A percentile compares a stretch with the other conserved stretches of the same genome.
Conservation (phyloP, 2,113 vertebrate species). For the Trachemys scripta region DNA sequence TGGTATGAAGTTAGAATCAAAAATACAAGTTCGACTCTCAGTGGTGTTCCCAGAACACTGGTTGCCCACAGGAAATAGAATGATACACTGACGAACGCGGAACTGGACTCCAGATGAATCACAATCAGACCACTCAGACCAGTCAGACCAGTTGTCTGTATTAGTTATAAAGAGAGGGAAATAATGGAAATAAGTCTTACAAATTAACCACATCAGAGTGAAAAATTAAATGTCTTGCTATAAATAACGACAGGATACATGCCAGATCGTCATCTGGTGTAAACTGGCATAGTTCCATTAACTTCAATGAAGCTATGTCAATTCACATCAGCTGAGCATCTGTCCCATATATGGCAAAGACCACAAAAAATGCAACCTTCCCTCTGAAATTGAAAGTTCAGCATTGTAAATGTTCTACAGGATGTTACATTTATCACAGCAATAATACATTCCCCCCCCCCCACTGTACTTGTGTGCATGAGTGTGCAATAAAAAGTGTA, state of each 20-base stretch:
- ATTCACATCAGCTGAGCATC: not conserved
- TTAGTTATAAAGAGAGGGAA: not conserved
- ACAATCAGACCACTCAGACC: conserved; percentile 94
- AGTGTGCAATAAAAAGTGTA: not conserved
- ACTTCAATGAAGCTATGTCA: rapidly evolving
- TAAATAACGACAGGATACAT: not conserved
- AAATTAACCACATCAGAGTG: rapidly evolving
- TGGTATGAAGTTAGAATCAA: conserved; percentile 93
- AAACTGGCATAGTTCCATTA: not conserved
- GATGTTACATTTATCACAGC: not conserved
- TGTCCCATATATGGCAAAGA: not conserved
- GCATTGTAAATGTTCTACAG: not conserved
- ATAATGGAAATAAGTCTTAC: rapidly evolving
- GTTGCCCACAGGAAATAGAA: conserved; percentile 91
- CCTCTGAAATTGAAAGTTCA: not conserved
- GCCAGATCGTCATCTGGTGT: not conserved
- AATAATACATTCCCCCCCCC: not conserved
- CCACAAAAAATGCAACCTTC: not conserved
- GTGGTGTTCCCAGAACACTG: conserved; percentile 93
- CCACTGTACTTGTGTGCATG: rapidly evolving
- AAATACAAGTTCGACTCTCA: conserved; percentile 85
- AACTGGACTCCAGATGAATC: conserved; percentile 85
- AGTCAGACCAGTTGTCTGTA: conserved; percentile 96
- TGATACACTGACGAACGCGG: conserved; percentile 88
- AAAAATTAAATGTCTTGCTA: not conserved